phyloP scores from a whole-genome alignment of 2,797 vertebrate genomes.

The Silurus lanzhouensis region DNA sequence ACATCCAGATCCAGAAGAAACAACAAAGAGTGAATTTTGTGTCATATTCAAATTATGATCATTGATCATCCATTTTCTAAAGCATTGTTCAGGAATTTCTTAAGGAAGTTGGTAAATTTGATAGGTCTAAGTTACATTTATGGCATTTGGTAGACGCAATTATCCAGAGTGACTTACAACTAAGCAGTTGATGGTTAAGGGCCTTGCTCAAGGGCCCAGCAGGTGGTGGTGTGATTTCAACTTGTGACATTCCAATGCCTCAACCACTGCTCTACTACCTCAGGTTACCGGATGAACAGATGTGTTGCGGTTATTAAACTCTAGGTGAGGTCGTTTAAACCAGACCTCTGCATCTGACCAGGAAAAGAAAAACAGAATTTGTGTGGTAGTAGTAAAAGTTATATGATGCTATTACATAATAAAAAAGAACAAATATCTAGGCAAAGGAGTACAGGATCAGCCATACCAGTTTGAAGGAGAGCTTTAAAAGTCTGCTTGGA shows the following conservation, averaged over 20 bases:
- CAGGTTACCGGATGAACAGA: neutral
- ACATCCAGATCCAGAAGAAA: neutral
- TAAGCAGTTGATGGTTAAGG: no score
- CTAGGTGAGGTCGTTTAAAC: neutral
- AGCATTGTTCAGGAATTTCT: neutral
- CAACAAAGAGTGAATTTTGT: neutral
- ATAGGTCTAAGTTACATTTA: neutral
- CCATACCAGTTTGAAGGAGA: neutral
- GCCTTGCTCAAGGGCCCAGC: no score
- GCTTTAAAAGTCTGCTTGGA: conserved; percentile 5
- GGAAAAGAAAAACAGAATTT: neutral
- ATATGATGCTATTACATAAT: neutral
- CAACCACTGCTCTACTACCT: no score
- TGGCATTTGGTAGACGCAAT: no score
- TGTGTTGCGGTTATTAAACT: neutral
- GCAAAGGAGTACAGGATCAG: neutral
- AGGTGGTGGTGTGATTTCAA: no score
- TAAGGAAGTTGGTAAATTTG: no score
- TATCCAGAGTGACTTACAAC: no score
- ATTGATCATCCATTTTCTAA: neutral
- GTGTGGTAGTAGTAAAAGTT: neutral
- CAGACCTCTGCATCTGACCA: neutral
- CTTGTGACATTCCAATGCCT: no score
- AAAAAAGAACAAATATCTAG: neutral
- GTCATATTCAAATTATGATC: neutral